Percentiles rank a stretch among this genome's conserved stretches.
phyloP scores from a whole-genome alignment of 2,113 vertebrate species.

The Otocyon megalotis region DNA sequence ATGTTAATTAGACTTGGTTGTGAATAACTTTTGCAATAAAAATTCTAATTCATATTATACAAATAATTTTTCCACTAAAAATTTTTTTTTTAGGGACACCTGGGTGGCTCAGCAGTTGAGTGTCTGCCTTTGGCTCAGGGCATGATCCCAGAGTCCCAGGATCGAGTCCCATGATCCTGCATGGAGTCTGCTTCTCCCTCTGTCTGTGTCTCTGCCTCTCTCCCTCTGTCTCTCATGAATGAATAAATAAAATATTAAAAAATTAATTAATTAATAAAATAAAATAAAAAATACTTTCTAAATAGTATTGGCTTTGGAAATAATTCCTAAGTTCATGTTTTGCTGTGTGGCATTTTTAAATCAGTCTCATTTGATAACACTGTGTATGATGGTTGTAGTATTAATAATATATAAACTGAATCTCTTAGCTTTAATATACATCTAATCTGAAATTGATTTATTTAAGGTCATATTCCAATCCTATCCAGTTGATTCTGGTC shows the following conservation, averaged over 20 bases:
- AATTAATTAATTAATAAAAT: no score
- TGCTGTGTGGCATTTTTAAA: neutral
- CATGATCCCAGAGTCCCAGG: no score
- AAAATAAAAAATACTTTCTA: neutral
- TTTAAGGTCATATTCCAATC: neutral
- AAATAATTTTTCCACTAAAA: neutral
- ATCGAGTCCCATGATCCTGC: no score
- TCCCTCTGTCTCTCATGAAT: no score
- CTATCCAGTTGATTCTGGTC: neutral
- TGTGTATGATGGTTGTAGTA: neutral
- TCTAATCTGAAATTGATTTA: neutral
- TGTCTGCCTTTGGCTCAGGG: no score
- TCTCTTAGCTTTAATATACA: neutral
- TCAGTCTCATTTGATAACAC: neutral
- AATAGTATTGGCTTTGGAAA: neutral
- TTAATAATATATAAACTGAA: constrained; percentile 15
- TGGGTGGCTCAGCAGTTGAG: no score
- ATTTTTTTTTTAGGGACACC: neutral
- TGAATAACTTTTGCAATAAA: neutral
- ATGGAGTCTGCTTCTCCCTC: no score
- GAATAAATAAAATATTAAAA: no score
- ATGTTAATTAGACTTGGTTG: neutral
- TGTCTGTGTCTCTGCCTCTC: no score
- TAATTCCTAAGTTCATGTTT: neutral
- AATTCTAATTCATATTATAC: neutral